phyloP scores from a whole-genome alignment of 2,113 vertebrate genomes.

The Rattus rattus region DNA sequence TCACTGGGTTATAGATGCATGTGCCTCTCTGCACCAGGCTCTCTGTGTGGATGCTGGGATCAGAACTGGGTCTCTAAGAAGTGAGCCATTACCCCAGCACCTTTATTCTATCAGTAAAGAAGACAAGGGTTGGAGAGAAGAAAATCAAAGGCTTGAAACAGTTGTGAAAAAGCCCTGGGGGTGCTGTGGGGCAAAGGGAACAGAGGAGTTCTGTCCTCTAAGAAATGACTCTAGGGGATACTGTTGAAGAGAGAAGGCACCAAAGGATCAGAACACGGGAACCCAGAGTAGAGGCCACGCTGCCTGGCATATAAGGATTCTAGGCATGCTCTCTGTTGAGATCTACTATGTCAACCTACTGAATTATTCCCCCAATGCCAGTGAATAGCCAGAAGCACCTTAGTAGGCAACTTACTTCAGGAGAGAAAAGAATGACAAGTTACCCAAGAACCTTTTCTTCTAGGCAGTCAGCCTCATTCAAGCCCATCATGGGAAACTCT shows the following conservation, averaged over 20 bases:
- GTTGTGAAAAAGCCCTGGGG: neutral
- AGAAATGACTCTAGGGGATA: neutral
- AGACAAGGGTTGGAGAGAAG: neutral
- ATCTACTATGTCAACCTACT: neutral
- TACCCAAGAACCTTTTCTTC: neutral
- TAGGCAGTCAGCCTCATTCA: neutral
- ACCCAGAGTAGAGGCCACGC: neutral
- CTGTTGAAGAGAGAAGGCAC: neutral
- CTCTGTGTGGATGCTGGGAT: neutral
- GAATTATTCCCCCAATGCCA: neutral
- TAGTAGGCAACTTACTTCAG: neutral
- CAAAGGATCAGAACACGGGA: neutral
- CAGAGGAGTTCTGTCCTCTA: neutral
- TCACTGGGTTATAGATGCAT: neutral
- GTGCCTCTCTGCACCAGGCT: neutral
- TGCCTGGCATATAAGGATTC: neutral
- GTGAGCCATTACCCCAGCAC: neutral
- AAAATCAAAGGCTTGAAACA: neutral
- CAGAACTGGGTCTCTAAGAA: neutral
- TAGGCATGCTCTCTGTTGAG: neutral
- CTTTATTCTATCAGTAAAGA: neutral
- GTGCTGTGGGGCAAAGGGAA: fast-evolving
- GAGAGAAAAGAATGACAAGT: neutral
- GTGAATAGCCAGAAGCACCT: neutral
- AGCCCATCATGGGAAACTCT: neutral